Evolutionary conservation across 2,797 vertebrate genomes (phyloP), one percentile per base, ranked within the genome.

Genomic region (Remorina albescens): DNA sequence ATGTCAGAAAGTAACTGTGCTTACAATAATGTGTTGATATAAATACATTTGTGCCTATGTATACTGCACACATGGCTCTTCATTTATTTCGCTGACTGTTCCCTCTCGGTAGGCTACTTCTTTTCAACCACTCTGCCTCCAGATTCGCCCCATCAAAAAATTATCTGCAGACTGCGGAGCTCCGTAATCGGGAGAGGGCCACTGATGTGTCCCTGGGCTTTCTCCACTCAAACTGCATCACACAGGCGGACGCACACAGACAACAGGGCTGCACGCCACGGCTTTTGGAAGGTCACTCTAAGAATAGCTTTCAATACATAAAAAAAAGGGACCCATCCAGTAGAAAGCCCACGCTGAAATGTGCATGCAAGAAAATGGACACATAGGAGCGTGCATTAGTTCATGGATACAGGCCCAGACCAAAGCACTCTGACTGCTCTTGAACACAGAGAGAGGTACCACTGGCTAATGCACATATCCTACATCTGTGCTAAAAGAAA

Each of bases 241-340:
- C 83, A 90, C 91, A 87, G 88, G 79, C 82, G 74, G 80, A 30
- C 87, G 87, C 90, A 92, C 92, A 91, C 80, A 89, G 84, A 93
- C 89, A 94, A 92, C 76, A 76, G 84, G 44, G 78, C 83, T 56
- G 81, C 81, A 81, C 66, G 84, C 76, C 83, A 78, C 54, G 53
- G 86, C 90, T 90, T 87, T 85, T 66, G 86, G 86, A 93, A 91
- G 92, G 93, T 94, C 93, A 92, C 80, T 86, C 91, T 81, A 89
- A 91, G 90, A 94, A 94, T 94, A 94, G 88, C 81, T 80, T 85
- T 83, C 57, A 66, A 77, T 82, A 78, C 57, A 78, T 57, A 50
- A 50, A 65, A 75, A 71, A 77, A 80, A 60, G 47, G 42, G 25
- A 46, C 59, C 47, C 59, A 8, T 76, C 51, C 71, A 75, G 65